Conservation (phyloP, 2,797 vertebrate species). For the Clangula hyemalis region DNA sequence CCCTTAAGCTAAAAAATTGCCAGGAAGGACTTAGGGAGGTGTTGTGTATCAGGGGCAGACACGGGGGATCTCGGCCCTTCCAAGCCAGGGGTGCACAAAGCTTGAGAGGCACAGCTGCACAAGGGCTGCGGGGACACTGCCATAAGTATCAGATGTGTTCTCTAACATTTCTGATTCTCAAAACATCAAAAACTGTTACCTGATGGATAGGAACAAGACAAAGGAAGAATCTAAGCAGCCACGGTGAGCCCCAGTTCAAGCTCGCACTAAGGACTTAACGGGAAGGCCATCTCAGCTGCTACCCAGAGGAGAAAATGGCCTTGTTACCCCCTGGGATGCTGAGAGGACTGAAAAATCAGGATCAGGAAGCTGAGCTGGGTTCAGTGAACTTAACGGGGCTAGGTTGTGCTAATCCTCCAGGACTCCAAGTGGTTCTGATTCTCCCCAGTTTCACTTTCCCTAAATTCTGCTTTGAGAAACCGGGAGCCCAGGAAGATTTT, state of each 20-base stretch:
- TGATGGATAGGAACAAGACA: background rate
- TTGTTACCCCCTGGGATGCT: background rate
- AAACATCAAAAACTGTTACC: background rate
- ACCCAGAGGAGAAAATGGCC: background rate
- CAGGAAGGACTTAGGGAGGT: background rate
- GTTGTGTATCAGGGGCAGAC: background rate
- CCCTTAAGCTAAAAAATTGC: background rate
- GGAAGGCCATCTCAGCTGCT: background rate
- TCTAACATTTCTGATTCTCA: background rate
- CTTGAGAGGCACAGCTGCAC: background rate
- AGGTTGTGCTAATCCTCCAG: background rate
- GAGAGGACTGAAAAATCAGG: background rate
- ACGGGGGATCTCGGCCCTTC: background rate
- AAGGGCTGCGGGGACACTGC: background rate
- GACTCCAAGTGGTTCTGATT: background rate
- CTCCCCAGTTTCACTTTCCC: background rate
- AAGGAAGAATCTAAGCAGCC: background rate
- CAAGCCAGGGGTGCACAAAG: background rate
- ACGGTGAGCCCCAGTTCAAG: background rate
- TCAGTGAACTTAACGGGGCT: background rate
- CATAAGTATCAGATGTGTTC: background rate
- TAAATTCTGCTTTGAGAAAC: background rate
- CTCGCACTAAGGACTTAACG: background rate
- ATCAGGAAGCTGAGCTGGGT: background rate
- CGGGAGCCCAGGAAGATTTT: background rate